Base-by-base conservation (phyloP, 2,888 invertebrate genomes). In the Meandrusa payeni region DNA sequence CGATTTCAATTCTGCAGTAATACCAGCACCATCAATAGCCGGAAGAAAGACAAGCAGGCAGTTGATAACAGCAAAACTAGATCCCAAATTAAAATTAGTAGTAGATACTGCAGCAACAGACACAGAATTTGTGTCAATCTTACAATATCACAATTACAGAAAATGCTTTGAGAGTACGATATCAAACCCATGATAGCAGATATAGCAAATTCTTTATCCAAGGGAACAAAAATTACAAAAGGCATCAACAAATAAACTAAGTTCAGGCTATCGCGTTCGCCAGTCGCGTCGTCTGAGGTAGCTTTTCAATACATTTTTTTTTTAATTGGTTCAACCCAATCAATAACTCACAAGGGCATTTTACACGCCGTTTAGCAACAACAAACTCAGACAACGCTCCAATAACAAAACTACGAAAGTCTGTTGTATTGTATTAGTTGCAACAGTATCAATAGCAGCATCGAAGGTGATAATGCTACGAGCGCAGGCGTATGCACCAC, bases 401-500 rank as follows among this genome's bases (percentile, higher is more conserved):
- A 87, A 56, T n/a, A n/a, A n/a, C n/a, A n/a, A n/a, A n/a, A n/a
- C n/a, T n/a, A n/a, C 54, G 83, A 28, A 86, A 87, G 58, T 80
- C 87, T 55, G 83, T 81, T 47, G 78, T 81, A 20, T 63, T 87
- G 57, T 87, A 86, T n/a, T n/a, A n/a, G n/a, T 37, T 42, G 5
- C 54, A 85, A 85, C 85, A 86, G 57, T 57, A 83, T 41, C 86
- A 85, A 41, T 86, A 86, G 43, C 83, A 85, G 70, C 48, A 2
- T 73, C 64, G 31, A 91, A 91, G 73, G 90, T 90, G 72, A 94
- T 92, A 77, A 94, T 94, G 94, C 93, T 93, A 57, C 90, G 93
- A 61, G 78, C 80, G 0, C 61, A 92, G 61, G 93, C 92, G 27
- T 94, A 94, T 58, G 96, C 96, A 82, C 97, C 97, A 33, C 93